Evolutionary conservation across 2,888 invertebrate species (phyloP).

Genomic region (Polydrusus tereticollis): DNA sequence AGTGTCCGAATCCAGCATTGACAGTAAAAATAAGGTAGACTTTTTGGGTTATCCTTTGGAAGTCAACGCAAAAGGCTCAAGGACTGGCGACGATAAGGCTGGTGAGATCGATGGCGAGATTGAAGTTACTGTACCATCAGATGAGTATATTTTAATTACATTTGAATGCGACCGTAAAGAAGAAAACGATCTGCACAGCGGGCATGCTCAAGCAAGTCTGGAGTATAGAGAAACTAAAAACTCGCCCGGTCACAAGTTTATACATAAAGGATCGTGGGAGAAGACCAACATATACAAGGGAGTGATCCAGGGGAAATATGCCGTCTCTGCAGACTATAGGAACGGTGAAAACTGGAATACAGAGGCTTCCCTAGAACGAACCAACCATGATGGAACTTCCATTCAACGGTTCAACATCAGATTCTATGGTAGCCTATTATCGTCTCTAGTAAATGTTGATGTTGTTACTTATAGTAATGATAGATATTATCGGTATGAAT

Average conservation of each 20-base stretch:
- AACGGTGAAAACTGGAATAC: conserved; percentile 68
- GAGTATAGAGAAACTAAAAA: conserved; percentile 66
- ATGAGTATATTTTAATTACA: conserved; percentile 67
- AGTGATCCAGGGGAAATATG: conserved; percentile 65
- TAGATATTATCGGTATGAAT: conserved; percentile 31
- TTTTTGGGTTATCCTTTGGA: conserved; percentile 68
- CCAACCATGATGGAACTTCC: conserved; percentile 47
- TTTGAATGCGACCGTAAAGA: conserved; percentile 3
- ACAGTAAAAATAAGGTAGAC: conserved; percentile 72
- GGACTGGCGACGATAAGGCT: conserved; percentile 65
- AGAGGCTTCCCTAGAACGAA: conserved; percentile 55
- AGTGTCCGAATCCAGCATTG: conserved; percentile 69
- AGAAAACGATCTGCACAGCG: conserved; percentile 58
- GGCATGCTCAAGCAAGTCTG: conserved; percentile 58
- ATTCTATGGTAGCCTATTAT: conserved; percentile 63
- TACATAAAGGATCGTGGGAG: conserved; percentile 62
- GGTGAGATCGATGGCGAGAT: conserved; percentile 67
- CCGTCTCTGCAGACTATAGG: conserved; percentile 66
- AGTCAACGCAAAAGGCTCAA: conserved; percentile 67
- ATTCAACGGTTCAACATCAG: conserved; percentile 49
- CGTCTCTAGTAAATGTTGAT: conserved; percentile 59
- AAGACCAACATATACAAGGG: conserved; percentile 66
- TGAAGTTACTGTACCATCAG: conserved; percentile 70
- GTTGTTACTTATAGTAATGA: conserved; percentile 30
- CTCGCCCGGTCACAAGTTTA: conserved; percentile 66